Evolutionary conservation across 2,888 invertebrate genomes (phyloP), one percentile per base, ranked within the genome.

Genomic region (Melikaiella ostensackeni): DNA sequence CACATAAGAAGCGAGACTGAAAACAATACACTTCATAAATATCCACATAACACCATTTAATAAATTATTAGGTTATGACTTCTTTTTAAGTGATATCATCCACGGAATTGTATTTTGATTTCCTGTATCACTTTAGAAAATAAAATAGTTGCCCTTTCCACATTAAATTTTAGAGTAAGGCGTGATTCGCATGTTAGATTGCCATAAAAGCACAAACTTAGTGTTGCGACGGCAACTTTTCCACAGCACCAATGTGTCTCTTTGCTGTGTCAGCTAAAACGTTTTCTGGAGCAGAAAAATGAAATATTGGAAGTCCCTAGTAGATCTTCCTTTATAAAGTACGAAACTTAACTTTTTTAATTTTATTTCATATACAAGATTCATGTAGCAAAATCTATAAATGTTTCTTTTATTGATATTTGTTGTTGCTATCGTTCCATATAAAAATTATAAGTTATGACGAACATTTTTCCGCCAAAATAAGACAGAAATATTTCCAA

Each of bases 141-240:
- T 70, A 70, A 50, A 50, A 16, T 59, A 27, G 16, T 59, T 24
- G 13, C 27, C 30, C 50, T 30, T 70, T 55, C 50, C 46, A 55
- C 50, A 50, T 50, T 70, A 50, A 70, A 30, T 70, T 70, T 70
- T 0, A 21, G 27, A 70, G 33, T 50, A 70, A 70, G 33, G 30
- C 50, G 70, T 70, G 70, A 70, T 70, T 70, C 70, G 70, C 70
- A 70, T 70, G 50, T 55, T 24, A 50, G 70, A 70, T 70, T 70
- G 70, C 50, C 70, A 55, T 70, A 70, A 70, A 70, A 70, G 70
- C 70, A 33, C 50, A 70, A 70, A 70, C 70, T 70, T 70, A 55
- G 70, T 70, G 70, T 70, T 70, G 70, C 70, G 70, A 70, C 70
- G 70, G 70, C 70, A 70, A 70, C 33, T 70, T 70, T 50, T 70